Percentiles rank a stretch among this genome's conserved stretches.
Conservation (phyloP, 1,140 invertebrate genomes). For the Ctenoplectra terminalis region DNA sequence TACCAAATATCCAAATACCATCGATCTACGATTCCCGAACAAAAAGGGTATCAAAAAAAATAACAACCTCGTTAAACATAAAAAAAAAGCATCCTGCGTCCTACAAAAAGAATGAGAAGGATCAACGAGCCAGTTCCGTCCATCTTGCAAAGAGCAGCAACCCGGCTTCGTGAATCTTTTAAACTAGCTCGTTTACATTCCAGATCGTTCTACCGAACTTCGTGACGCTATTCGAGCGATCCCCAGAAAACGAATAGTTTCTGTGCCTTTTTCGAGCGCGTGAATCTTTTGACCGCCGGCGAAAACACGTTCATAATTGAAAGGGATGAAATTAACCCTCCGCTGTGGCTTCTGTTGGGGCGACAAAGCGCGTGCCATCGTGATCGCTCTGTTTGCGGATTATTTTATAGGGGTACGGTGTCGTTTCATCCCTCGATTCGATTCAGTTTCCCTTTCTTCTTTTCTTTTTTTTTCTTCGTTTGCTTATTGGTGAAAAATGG, state of each 20-base stretch:
- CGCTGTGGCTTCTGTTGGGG: not conserved
- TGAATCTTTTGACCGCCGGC: not conserved
- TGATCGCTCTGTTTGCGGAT: slow-evolving; percentile 33
- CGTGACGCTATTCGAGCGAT: slow-evolving; percentile 9
- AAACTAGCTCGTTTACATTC: slow-evolving; percentile 17
- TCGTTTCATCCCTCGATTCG: not conserved
- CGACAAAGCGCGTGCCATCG: not conserved
- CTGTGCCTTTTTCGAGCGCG: not conserved
- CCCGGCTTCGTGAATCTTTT: slow-evolving; percentile 25
- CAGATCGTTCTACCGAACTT: not conserved
- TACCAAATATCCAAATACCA: not conserved
- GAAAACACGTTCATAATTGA: slow-evolving; percentile 47
- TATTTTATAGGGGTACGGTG: not conserved
- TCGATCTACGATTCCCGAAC: not conserved
- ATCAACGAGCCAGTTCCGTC: not conserved
- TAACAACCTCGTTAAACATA: slow-evolving; percentile 1
- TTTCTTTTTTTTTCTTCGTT: not conserved
- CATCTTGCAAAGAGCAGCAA: not conserved
- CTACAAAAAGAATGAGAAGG: not conserved
- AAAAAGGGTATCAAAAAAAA: not conserved
- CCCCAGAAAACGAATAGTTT: not conserved
- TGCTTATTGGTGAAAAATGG: not conserved
- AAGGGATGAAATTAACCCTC: slow-evolving; percentile 30
- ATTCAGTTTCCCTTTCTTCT: not conserved
- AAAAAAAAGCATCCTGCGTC: not conserved